Conservation (phyloP, 2,888 invertebrate species). For the Agrochola litura region DNA sequence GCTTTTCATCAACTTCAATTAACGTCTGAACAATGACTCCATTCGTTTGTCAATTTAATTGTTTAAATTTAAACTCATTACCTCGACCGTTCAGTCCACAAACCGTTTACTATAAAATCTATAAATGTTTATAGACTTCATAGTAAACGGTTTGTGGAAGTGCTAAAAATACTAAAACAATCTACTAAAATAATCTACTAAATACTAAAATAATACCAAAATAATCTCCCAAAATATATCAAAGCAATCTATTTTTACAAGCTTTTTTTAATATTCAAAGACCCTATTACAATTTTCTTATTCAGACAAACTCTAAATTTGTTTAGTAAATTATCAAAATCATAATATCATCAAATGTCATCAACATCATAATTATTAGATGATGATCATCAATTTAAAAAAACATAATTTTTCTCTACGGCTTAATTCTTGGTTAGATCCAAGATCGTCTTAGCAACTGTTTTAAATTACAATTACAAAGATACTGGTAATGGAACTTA, state of each 20-base stretch:
- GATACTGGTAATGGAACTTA: neutral
- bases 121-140: too few relatives aligned
- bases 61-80: neutral
- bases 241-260: neutral
- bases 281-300: neutral
- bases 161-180: neutral
- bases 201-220: too few relatives aligned
- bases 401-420: neutral
- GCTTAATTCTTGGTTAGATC: neutral
- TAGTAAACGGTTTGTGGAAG: too few relatives aligned
- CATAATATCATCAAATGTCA: too few relatives aligned
- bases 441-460: neutral
- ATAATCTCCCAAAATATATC: too few relatives aligned
- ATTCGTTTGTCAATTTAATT: constrained; percentile 3
- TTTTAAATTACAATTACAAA: constrained; percentile 5
- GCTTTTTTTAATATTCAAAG: neutral
- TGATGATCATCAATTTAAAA: too few relatives aligned
- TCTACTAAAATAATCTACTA: too few relatives aligned
- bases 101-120: neutral
- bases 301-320: neutral
- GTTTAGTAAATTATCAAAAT: neutral
- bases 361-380: too few relatives aligned
- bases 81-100: neutral
- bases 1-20: constrained; percentile 10
- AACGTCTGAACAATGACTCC: neutral